Base-by-base conservation (phyloP, 2,797 vertebrate genomes). In the Oreonectes daqikongensis region DNA sequence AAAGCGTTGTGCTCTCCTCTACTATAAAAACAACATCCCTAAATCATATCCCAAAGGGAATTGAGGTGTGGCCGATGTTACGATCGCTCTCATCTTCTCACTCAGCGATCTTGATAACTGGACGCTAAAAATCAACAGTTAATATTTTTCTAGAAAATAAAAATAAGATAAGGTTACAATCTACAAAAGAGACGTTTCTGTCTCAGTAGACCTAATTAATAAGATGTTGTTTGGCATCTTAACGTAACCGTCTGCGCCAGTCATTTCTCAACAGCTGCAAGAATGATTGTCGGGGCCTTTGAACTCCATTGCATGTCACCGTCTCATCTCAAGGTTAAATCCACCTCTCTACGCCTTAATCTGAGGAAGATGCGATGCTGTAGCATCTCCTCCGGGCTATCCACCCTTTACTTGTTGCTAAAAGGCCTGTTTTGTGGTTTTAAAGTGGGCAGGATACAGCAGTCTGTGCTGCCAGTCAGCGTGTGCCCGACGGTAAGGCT, bases 1-100 rank as follows among this genome's bases (percentile, higher is more conserved):
- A 92, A 92, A 93, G 82, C 84, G 86, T 3, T 38, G 86, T 64
- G 72, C 84, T 81, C 87, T 85, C 85, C 85, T 84, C 22, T 88
- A 74, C 86, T 87, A 85, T 85, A 88, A 90, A 91, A 91, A 91
- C 88, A 93, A 92, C 89, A 90, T 82, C 87, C 71, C 85, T 92
- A 92, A 93, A 92, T 92, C 90, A 91, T 78, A 69, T 72, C 83
- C 86, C 67, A 90, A 89, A 84, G 82, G 79, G 84, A 69, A 81
- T 75, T 18, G 50, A 72, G 69, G 69, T 76, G 77, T 40, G n/a
- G 64, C 35, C 63, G 67, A 48, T 64, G 50, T 80, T 67, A 50
- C 69, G 28, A 42, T 44, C 79, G 2, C 17, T 17, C 61, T 75
- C 66, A 32, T 75, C 57, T 61, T 64, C 64, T 26, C 69, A 61